Evolutionary conservation across 1,140 invertebrate genomes (phyloP).

Genomic region (Chymomyza costata): DNA sequence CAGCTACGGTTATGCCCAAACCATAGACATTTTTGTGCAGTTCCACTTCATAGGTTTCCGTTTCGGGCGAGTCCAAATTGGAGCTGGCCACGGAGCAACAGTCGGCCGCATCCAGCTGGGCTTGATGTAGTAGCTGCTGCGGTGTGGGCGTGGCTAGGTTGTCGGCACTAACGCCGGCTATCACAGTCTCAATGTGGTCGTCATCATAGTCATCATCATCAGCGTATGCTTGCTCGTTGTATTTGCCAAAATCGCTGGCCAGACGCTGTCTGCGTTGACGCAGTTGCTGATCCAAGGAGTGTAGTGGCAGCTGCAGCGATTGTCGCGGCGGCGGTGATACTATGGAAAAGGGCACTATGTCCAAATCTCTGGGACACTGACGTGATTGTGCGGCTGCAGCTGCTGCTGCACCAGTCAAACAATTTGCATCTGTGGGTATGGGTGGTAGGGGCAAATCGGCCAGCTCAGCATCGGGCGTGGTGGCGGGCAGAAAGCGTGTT

Average conservation of each 20-base stretch:
- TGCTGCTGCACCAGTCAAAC: conserved; percentile 25
- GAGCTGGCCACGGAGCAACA: conserved; percentile 43
- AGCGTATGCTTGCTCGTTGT: no score
- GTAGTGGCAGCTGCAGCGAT: conserved; percentile 51
- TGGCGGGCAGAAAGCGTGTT: conserved; percentile 1
- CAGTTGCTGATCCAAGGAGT: conserved; percentile 32
- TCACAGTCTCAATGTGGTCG: conserved; percentile 61
- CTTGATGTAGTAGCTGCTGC: conserved; percentile 1
- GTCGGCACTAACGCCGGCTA: conserved; percentile 49
- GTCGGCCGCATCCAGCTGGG: conserved; percentile 24
- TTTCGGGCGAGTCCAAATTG: conserved; percentile 75
- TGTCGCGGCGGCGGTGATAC: conserved; percentile 61
- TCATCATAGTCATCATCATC: conserved; percentile 17
- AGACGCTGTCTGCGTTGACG: background rate
- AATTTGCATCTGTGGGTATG: conserved; percentile 43
- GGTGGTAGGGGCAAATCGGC: conserved; percentile 69
- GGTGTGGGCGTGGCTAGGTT: conserved; percentile 31
- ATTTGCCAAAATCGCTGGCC: background rate
- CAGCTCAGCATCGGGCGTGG: conserved; percentile 50
- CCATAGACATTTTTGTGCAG: conserved; percentile 82
- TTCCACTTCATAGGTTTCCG: conserved; percentile 79
- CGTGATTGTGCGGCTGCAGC: conserved; percentile 17
- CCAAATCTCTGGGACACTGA: conserved; percentile 52
- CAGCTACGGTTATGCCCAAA: conserved; percentile 81
- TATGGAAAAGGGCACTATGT: conserved; percentile 72